Evolutionary conservation across 1,140 invertebrate species (phyloP), one percentile per base, ranked within the genome.

Genomic region (Papilio xuthus): DNA sequence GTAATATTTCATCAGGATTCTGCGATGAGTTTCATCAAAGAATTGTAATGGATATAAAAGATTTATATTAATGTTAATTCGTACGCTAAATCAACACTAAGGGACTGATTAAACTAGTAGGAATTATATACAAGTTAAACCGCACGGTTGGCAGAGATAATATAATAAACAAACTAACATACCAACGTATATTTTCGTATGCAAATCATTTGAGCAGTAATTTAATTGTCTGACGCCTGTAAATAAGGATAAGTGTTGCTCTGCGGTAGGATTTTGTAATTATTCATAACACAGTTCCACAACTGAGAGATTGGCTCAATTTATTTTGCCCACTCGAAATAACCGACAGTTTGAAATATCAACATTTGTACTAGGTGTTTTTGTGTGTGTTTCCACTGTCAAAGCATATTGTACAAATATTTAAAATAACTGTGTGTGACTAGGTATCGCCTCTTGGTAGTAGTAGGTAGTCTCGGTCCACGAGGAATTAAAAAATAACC

Each of bases 201-300:
- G 60, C 60, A 63, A 63, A 63, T 63, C 3, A 28, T 32, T 63
- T 26, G 60, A 63, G 15, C 23, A 63, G 9, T 28, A 63, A 63
- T 63, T 63, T 63, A 63, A 63, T 63, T 63, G 60, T 26, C 13
- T 28, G 60, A 63, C 60, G 60, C 60, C 26, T 63, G 60, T 63
- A 63, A 63, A 63, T 63, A 26, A 63, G 60, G 60, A 26, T 63
- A 28, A 63, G 60, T 12, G 23, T 28, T 15, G 9, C 53, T 56
- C 9, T 56, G 53, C 53, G 53, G 15, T 18, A 50, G 47, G 47
- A 50, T 50, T 50, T 50, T 50, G 47, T 50, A n/a, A n/a, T 50
- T 50, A 18, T 50, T 13, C 47, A 50, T 50, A 50, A 50, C 18
- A n/a, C 18, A n/a, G 47, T 50, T 6, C 13, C 47, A 18, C 47